Conservation (phyloP, 1,140 invertebrate species). For the Sycophaga agraensis region DNA sequence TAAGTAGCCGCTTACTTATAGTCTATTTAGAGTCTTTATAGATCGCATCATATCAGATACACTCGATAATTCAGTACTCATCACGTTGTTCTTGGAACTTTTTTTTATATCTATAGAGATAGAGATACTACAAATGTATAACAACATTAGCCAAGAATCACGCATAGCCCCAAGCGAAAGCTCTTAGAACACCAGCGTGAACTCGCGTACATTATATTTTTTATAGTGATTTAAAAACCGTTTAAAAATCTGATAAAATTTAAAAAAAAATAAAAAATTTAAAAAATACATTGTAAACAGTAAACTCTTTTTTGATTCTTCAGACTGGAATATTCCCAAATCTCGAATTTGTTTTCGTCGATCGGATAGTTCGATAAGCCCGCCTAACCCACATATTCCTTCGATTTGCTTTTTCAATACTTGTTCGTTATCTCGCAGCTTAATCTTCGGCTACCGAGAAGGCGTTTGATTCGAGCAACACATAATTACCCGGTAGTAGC, state of each 20-base stretch:
- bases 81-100: constrained; percentile 27
- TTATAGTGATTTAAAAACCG: neutral
- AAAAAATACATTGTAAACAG: too few relatives aligned
- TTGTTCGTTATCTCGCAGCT: too few relatives aligned
- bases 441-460: too few relatives aligned
- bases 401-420: too few relatives aligned
- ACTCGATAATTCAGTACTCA: constrained; percentile 14
- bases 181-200: constrained; percentile 9
- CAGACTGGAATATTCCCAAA: too few relatives aligned
- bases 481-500: too few relatives aligned
- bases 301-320: too few relatives aligned
- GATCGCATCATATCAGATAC: constrained; percentile 8
- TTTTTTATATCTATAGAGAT: neutral
- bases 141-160: constrained; percentile 4
- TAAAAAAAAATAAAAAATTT: constrained; percentile 5
- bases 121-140: neutral
- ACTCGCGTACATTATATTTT: neutral
- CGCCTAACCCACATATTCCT: too few relatives aligned
- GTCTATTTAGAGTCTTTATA: constrained; percentile 21
- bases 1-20: constrained; percentile 6
- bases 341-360: too few relatives aligned
- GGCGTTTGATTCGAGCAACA: too few relatives aligned
- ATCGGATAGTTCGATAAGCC: too few relatives aligned
- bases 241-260: neutral
- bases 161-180: neutral